phyloP scores from a whole-genome alignment of 2,888 invertebrate genomes.

The Eubasilissa splendida region DNA sequence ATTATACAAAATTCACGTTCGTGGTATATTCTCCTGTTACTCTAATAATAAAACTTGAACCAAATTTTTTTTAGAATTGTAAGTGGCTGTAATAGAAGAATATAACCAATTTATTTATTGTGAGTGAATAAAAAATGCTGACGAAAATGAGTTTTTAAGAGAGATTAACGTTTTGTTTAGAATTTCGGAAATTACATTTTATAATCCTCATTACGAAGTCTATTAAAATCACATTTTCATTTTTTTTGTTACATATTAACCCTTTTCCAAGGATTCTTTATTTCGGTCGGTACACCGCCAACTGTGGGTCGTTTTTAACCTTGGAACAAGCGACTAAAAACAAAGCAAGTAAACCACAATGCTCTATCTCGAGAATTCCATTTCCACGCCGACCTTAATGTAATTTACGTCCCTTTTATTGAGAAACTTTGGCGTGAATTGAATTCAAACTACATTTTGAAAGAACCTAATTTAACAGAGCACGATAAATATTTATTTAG shows the following conservation, averaged over 20 bases:
- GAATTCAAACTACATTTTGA: not conserved
- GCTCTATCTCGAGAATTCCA: not conserved
- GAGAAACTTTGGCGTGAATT: conserved; percentile 10
- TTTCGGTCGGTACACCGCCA: not conserved
- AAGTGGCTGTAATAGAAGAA: no score
- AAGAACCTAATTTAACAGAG: not conserved
- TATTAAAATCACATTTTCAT: no score
- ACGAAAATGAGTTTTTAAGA: no score
- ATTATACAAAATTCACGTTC: no score
- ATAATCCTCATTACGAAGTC: no score
- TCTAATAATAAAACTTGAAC: no score
- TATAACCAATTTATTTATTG: no score
- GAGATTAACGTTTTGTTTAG: no score
- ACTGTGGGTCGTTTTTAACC: not conserved
- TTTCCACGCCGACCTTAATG: conserved; percentile 15
- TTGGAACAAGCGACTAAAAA: not conserved
- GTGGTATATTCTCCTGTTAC: no score
- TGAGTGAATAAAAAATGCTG: no score
- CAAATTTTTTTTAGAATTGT: no score
- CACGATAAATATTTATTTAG: not conserved
- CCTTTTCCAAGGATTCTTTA: not conserved
- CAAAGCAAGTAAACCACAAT: not conserved
- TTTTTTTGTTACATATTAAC: not conserved
- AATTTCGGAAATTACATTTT: no score
- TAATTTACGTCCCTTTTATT: conserved; percentile 22